Percentiles rank a stretch among this genome's conserved stretches.
Conservation (phyloP, 2,888 invertebrate genomes). For the Lepidochitona cinerea region DNA sequence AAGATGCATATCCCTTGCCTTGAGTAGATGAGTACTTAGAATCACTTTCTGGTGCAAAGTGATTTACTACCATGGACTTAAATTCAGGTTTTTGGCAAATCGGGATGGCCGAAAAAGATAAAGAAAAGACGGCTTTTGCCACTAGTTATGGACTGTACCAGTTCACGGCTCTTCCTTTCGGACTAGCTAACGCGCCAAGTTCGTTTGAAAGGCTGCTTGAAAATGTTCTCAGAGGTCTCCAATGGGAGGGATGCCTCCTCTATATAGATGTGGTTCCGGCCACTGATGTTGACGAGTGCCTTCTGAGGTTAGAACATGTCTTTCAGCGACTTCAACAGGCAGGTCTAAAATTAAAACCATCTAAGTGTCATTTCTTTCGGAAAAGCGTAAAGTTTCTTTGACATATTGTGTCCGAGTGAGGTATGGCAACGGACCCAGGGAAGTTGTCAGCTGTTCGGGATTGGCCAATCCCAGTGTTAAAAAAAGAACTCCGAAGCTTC, state of each 20-base stretch:
- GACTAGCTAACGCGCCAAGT: constrained; percentile 30
- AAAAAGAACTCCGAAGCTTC: background rate
- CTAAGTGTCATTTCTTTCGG: background rate
- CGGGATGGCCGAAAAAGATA: constrained; percentile 25
- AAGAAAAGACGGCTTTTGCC: constrained; percentile 38
- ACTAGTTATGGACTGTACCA: constrained; percentile 32
- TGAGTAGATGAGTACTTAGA: constrained; percentile 19
- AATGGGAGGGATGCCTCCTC: constrained; percentile 23
- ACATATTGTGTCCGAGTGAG: constrained; percentile 18
- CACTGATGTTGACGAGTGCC: constrained; percentile 18
- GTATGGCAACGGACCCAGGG: constrained; percentile 9
- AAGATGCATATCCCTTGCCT: constrained; percentile 20
- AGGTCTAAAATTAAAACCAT: background rate
- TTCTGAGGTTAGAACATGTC: background rate
- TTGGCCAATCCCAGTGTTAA: background rate
- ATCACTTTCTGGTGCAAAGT: constrained; percentile 13
- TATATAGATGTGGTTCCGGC: constrained; percentile 37
- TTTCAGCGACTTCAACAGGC: background rate
- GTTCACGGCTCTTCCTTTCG: constrained; percentile 31
- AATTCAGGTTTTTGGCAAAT: constrained; percentile 40
- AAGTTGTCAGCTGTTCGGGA: background rate
- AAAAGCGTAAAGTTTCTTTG: constrained; percentile 15
- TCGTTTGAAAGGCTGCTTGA: constrained; percentile 36
- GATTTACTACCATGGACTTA: constrained; percentile 18
- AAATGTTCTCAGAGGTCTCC: background rate